phyloP scores from a whole-genome alignment of 2,888 invertebrate species.

The Lycaena phlaeas region DNA sequence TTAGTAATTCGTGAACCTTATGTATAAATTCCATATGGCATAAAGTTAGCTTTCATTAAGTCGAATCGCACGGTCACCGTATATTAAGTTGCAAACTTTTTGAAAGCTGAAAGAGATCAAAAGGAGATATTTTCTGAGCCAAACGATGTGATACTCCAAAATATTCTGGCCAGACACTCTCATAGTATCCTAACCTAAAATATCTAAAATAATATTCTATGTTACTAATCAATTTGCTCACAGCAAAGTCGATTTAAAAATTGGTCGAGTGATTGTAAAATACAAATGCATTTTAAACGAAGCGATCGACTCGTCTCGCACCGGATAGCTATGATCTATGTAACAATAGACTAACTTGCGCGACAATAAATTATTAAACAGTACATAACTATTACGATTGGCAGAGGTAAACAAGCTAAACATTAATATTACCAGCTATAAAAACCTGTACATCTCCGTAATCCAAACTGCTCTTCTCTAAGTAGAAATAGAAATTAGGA shows the following conservation, averaged over 20 bases:
- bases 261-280: constrained; percentile 66
- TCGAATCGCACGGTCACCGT: constrained; percentile 57
- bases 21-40: constrained; percentile 73
- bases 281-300: constrained; percentile 20
- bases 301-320: constrained; percentile 20
- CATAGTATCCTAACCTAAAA: constrained; percentile 72
- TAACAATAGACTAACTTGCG: constrained; percentile 67
- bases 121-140: constrained; percentile 71
- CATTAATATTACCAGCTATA: constrained; percentile 71
- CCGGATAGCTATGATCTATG: constrained; percentile 71
- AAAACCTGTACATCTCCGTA: constrained; percentile 70
- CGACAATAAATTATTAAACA: constrained; percentile 67
- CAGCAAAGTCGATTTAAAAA: constrained; percentile 65
- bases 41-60: constrained; percentile 73
- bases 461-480: constrained; percentile 63
- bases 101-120: constrained; percentile 74
- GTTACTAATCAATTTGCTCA: constrained; percentile 64
- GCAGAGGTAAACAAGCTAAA: constrained; percentile 72
- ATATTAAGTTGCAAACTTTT: constrained; percentile 69
- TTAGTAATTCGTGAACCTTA: constrained; percentile 74
- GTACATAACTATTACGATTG: constrained; percentile 70
- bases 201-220: constrained; percentile 69
- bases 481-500: constrained; percentile 56
- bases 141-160: constrained; percentile 72
- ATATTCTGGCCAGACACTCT: constrained; percentile 73